These are phyloP conservation scores for Caenorhabditis imperialis DNA, from an alignment of 2,888 invertebrate genomes.

Conservation along the genomic window DNA sequence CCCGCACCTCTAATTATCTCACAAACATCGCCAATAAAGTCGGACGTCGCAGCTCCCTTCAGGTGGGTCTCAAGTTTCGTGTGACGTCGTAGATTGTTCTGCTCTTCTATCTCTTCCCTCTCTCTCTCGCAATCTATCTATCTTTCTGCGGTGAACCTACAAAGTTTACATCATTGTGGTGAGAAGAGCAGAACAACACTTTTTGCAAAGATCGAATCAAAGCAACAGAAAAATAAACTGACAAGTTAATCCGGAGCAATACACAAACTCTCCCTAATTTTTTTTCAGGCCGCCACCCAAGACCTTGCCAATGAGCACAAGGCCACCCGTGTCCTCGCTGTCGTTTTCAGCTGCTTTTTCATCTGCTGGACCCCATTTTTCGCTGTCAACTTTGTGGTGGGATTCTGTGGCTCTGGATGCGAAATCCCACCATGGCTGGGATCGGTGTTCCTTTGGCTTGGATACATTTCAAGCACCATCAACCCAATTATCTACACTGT, in stretches of 20 bases:
- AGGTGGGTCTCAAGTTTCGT: conserved; percentile 54
- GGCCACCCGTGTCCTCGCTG: conserved; percentile 94
- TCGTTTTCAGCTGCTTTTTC: conserved; percentile 94
- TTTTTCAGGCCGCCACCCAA: conserved; percentile 65
- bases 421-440: conserved; percentile 79
- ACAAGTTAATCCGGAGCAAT: not conserved
- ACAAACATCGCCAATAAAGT: conserved; percentile 62
- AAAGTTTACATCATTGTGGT: too few relatives aligned
- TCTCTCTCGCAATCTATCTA: too few relatives aligned
- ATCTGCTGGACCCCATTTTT: conserved; percentile 97
- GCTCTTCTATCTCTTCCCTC: too few relatives aligned
- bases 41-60: conserved; percentile 62
- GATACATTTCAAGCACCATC: conserved; percentile 93
- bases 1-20: conserved; percentile 60
- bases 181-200: conserved; percentile 6
- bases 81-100: conserved; percentile 22
- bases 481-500: conserved; percentile 96
- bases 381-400: conserved; percentile 88
- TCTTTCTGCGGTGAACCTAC: too few relatives aligned
- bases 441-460: conserved; percentile 90
- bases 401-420: conserved; percentile 82
- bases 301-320: conserved; percentile 84
- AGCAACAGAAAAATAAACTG: conserved; percentile 1
- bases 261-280: not conserved
- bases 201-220: conserved; percentile 36